Evolutionary conservation across 2,113 vertebrate species (phyloP), one percentile per base, ranked within the genome.

Genomic region (Datnioides undecimradiatus): DNA sequence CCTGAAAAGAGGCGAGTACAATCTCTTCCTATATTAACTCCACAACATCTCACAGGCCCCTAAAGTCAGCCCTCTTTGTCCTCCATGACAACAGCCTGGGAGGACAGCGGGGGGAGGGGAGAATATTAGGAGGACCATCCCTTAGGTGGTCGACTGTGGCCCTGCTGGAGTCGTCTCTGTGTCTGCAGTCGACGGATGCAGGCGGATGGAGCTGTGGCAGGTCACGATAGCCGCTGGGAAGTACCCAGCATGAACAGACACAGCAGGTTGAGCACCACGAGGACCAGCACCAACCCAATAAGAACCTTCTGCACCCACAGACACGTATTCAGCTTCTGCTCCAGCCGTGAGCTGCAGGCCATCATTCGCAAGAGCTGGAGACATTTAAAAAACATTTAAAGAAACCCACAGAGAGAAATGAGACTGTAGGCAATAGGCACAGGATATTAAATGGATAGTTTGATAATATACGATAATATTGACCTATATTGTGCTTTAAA

Each of bases 271-370:
- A 97, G 87, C 82, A 91, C 91, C 91, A 96, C 67, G 21, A 95
- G 95, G 25, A 98, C 38, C 58, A 96, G 72, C 36, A 96, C 93
- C 90, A 99, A 74, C 70, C 89, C 86, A 21, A 94, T 68, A 12
- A 97, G 94, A 65, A 99, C 88, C 90, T 98, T 97, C 88, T 99
- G 98, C 70, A 96, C 90, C 97, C 97, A 97, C 84, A 99, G 73
- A 90, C 96, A 97, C 27, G 31, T 81, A 45, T 96, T 94, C 89
- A 99, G 89, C 91, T 96, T 96, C 87, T 96, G 96, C 86, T 98
- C 97, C 91, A 98, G 90, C 75, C 95, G 94, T 19, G 80, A 95
- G 90, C 94, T 97, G 88, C 91, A 94, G 81, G 94, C 91, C 90
- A 95, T 89, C 83, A 99, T 76, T 68, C 79, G 95, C 90, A 91